Conservation (phyloP, 2,113 vertebrate species). For the Phoxinus phoxinus region DNA sequence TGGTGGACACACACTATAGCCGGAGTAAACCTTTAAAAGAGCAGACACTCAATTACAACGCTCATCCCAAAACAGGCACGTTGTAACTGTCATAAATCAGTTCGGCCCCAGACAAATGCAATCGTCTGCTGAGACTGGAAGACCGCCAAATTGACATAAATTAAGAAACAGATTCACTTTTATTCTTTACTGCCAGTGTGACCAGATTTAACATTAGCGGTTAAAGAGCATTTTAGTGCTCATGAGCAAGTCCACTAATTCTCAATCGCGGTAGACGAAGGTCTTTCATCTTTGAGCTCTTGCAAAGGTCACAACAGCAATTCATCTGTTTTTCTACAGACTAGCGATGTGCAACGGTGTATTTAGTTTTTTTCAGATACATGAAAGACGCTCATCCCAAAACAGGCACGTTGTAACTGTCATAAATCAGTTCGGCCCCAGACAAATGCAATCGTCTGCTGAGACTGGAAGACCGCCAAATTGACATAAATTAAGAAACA, state of each 20-base stretch:
- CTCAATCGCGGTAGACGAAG: slow-evolving; percentile 52
- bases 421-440: slow-evolving; percentile 69
- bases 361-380: too few species aligned
- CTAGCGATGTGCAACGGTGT: background rate
- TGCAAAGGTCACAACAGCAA: slow-evolving; percentile 35
- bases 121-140: slow-evolving; percentile 73
- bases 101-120: slow-evolving; percentile 72
- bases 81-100: slow-evolving; percentile 73
- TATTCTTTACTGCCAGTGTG: slow-evolving; percentile 67
- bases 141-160: slow-evolving; percentile 72
- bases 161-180: slow-evolving; percentile 73
- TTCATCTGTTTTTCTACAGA: slow-evolving; percentile 21
- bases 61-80: slow-evolving; percentile 64
- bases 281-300: slow-evolving; percentile 39
- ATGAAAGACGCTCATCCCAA: slow-evolving; percentile 57
- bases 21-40: slow-evolving; percentile 2
- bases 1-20: slow-evolving; percentile 51
- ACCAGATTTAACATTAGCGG: slow-evolving; percentile 67
- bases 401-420: slow-evolving; percentile 70
- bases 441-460: slow-evolving; percentile 76
- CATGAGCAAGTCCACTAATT: slow-evolving; percentile 68
- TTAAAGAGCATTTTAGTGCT: slow-evolving; percentile 55
- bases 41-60: background rate
- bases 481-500: slow-evolving; percentile 73
- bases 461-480: slow-evolving; percentile 70